Conservation (phyloP, 2,888 invertebrate species). For the Trichogramma evanescens region DNA sequence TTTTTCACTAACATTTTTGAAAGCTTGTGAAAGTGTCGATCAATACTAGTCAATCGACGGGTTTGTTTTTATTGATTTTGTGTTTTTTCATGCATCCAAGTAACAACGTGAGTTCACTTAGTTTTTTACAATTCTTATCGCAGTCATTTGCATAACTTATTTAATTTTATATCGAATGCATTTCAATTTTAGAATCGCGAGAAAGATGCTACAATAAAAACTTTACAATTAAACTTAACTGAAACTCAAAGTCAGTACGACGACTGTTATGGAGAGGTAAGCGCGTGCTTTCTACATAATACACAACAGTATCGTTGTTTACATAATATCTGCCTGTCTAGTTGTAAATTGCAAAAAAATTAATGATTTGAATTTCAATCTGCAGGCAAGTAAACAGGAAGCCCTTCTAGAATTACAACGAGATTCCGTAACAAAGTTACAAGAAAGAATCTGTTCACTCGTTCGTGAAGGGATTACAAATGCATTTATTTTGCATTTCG, state of each 20-base stretch:
- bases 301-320: conserved; percentile 1
- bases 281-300: conserved; percentile 4
- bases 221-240: conserved; percentile 30
- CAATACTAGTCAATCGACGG: too few relatives aligned
- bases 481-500: conserved; percentile 29
- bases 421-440: conserved; percentile 32
- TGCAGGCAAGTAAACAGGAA: conserved; percentile 38
- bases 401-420: conserved; percentile 37
- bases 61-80: too few relatives aligned
- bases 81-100: too few relatives aligned
- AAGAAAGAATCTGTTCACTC: conserved; percentile 31
- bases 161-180: background rate
- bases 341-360: background rate
- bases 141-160: too few relatives aligned
- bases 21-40: too few relatives aligned
- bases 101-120: too few relatives aligned
- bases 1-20: too few relatives aligned
- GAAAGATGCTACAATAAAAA: conserved; percentile 33
- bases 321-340: too few relatives aligned
- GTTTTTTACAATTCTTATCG: too few relatives aligned
- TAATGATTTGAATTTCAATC: conserved; percentile 15
- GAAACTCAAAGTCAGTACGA: conserved; percentile 39
- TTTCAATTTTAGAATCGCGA: conserved; percentile 33
- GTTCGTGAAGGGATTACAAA: conserved; percentile 28
- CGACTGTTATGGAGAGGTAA: conserved; percentile 40